These are phyloP conservation scores for Tuberolachnus salignus DNA, from an alignment of 2,888 invertebrate genomes.

Conservation along the genomic window DNA sequence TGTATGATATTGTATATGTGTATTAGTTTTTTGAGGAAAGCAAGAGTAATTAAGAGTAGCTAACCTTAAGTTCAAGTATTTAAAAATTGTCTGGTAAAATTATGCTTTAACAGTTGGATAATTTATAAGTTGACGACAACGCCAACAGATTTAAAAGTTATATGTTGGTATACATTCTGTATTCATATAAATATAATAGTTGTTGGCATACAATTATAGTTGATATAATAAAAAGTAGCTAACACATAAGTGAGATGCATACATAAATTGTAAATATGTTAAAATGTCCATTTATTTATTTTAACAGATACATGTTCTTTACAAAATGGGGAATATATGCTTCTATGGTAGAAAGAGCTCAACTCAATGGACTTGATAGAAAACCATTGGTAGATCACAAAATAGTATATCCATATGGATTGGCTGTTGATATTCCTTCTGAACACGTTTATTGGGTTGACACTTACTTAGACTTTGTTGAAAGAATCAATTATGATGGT, in stretches of 20 bases:
- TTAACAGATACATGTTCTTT: constrained; percentile 73
- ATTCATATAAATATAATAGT: neutral
- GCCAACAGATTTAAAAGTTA: no score
- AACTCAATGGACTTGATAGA: constrained; percentile 70
- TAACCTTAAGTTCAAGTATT: no score
- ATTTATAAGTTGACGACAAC: no score
- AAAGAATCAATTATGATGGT: constrained; percentile 79
- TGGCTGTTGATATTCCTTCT: constrained; percentile 75
- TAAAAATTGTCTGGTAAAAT: no score
- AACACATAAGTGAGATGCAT: neutral
- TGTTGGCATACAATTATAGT: neutral
- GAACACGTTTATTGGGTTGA: constrained; percentile 81
- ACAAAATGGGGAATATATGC: constrained; percentile 74
- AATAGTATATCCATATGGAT: constrained; percentile 79
- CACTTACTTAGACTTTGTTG: constrained; percentile 78
- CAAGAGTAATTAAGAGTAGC: no score
- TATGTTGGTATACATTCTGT: no score
- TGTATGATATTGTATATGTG: no score
- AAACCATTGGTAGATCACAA: constrained; percentile 70
- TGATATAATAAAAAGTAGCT: neutral
- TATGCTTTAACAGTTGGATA: no score
- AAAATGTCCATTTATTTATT: constrained; percentile 37
- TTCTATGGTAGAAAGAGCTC: constrained; percentile 71
- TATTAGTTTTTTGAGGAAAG: no score
- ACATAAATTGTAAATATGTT: neutral